Conservation (phyloP, 2,888 invertebrate genomes). For the Pammene fasciana region DNA sequence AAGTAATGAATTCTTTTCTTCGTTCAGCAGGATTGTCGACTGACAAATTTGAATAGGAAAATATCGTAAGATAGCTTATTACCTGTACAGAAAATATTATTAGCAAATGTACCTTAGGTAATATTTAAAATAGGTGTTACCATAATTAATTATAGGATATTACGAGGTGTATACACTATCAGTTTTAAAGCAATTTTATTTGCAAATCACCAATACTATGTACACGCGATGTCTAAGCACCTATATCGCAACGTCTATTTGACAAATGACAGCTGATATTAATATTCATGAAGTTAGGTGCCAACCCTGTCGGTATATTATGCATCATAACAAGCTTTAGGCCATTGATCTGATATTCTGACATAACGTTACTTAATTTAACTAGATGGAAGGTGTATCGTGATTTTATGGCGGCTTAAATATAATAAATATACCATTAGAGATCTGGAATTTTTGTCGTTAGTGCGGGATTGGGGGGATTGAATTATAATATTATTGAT, state of each 20-base stretch:
- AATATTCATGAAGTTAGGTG: slow-evolving; percentile 9
- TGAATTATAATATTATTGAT: slow-evolving; percentile 16
- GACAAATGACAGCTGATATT: slow-evolving; percentile 7
- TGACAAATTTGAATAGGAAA: no score
- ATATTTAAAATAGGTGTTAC: no score
- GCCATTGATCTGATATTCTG: slow-evolving; percentile 47
- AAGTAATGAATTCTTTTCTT: no score
- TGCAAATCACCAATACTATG: neutral
- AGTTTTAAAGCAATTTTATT: neutral
- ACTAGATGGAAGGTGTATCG: slow-evolving; percentile 55
- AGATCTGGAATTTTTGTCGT: slow-evolving; percentile 17
- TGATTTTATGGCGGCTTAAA: slow-evolving; percentile 60
- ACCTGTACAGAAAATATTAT: no score
- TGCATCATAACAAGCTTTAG: slow-evolving; percentile 43
- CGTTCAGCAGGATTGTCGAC: no score
- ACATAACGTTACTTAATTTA: slow-evolving; percentile 65
- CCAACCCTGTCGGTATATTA: slow-evolving; percentile 39
- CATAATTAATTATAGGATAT: neutral
- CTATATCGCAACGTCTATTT: neutral
- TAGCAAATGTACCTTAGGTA: no score
- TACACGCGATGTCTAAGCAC: neutral
- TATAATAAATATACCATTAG: slow-evolving; percentile 46
- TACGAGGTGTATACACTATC: neutral
- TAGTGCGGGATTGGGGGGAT: slow-evolving; percentile 1
- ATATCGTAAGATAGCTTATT: no score